Percentiles rank a stretch among this genome's conserved stretches.
phyloP scores from a whole-genome alignment of 2,888 invertebrate genomes.

The Ceriagrion tenellum region DNA sequence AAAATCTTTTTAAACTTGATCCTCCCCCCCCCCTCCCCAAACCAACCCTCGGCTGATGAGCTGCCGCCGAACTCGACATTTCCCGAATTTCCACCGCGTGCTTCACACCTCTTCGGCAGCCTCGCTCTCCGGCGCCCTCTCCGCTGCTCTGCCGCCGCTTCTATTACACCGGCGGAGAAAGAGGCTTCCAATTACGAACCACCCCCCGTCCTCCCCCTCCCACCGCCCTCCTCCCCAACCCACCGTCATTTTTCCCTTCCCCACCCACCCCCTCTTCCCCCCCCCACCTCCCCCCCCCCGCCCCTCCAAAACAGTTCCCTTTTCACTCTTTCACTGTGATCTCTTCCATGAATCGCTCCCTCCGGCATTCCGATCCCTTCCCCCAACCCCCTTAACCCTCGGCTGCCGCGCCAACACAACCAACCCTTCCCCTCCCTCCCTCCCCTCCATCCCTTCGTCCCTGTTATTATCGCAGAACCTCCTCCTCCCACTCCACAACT shows the following conservation, averaged over 20 bases:
- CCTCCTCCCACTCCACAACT: neutral
- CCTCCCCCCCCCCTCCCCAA: no score
- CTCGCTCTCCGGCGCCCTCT: no score
- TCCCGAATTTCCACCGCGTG: no score
- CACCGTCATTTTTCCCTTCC: neutral
- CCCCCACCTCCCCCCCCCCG: neutral
- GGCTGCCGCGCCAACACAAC: neutral
- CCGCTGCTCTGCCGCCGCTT: no score
- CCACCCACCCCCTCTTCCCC: neutral
- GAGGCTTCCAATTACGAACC: no score
- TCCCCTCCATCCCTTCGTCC: neutral
- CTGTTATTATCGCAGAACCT: neutral
- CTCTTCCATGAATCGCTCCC: conserved; percentile 48
- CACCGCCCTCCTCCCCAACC: neutral
- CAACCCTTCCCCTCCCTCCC: neutral
- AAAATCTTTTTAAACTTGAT: no score
- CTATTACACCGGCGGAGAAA: no score
- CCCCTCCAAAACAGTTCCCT: conserved; percentile 43
- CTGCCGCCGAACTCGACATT: no score
- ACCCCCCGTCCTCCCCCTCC: neutral
- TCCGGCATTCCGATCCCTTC: conserved; percentile 28
- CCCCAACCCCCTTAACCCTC: neutral
- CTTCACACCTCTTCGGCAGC: no score
- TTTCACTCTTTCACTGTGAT: conserved; percentile 44
- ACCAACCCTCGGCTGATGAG: no score